Base-by-base conservation (phyloP, 1,140 invertebrate genomes). In the Drosophila parvula region DNA sequence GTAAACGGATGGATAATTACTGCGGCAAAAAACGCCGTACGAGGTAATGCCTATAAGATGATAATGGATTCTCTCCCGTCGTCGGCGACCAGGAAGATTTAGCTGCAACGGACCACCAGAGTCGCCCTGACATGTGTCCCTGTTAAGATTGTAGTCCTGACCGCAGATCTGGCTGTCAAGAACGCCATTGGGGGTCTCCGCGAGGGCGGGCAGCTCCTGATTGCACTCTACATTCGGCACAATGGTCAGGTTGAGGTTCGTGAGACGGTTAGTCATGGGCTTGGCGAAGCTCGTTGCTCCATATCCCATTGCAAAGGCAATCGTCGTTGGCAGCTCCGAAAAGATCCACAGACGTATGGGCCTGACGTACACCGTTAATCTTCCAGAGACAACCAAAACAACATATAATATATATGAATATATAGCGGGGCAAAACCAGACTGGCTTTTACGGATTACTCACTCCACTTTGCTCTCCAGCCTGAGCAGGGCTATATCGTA, bases 1-100 rank as follows among this genome's bases (percentile, higher is more conserved):
- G 55, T 94, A 94, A 8, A 94, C 92, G 7, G 93, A 93, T 6
- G 93, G 93, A 28, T 92, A 88, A 45, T 83, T 90, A 47, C 80
- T 84, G 48, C 92, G 92, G 40, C 93, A 93, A 28, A 88, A 90
- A 1, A 91, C 62, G 0, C 92, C 92, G 61, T 92, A 93, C 0
- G 91, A 92, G 4, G 92, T 93, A 0, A 92, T 77, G 12, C 91
- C 92, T 14, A 92, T 90, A 0, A 92, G 67, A 50, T 91, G 89
- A 40, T 91, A 91, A 43, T 91, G 90, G 5, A 83, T 75, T 22
- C 79, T 73, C 0, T 83, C 65, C 0, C 40, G 40, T 5, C 74
- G 59, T 79, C 93, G 58, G 82, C 92, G 70, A 7, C 92, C 84
- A 67, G 91, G 48, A 11, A 91, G 36, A 77, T 91, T 81, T 22